Conservation (phyloP, 1,140 invertebrate species). For the Myzus persicae region DNA sequence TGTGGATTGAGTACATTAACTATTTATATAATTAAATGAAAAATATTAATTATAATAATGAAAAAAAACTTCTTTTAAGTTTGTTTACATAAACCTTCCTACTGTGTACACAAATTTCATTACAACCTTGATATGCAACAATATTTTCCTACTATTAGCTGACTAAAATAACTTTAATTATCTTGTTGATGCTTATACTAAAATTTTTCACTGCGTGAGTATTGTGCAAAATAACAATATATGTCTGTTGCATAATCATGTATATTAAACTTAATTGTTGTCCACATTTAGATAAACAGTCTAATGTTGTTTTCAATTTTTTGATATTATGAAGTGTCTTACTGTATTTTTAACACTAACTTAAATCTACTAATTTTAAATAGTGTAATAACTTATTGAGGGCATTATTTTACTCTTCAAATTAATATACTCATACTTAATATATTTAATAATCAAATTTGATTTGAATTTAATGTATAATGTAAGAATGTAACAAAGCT, state of each 20-base stretch:
- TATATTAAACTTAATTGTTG: neutral
- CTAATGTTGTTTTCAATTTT: neutral
- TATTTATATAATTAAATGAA: neutral
- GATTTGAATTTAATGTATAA: no score
- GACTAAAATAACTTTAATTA: neutral
- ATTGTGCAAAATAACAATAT: neutral
- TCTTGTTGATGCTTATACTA: neutral
- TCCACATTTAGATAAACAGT: no score
- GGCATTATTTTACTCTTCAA: no score
- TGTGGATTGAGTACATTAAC: neutral
- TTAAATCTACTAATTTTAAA: neutral
- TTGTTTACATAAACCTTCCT: neutral
- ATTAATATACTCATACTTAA: no score
- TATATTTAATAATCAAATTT: no score
- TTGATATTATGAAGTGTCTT: neutral
- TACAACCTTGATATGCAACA: neutral
- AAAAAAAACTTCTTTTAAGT: neutral
- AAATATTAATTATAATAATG: neutral
- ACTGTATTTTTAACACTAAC: neutral
- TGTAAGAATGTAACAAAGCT: no score
- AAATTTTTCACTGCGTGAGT: neutral
- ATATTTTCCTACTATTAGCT: neutral
- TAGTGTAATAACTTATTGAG: no score
- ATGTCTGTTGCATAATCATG: neutral
- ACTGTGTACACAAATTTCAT: neutral